Evolutionary conservation across 2,888 invertebrate species (phyloP).

Genomic region (Keiferia lycopersicella): DNA sequence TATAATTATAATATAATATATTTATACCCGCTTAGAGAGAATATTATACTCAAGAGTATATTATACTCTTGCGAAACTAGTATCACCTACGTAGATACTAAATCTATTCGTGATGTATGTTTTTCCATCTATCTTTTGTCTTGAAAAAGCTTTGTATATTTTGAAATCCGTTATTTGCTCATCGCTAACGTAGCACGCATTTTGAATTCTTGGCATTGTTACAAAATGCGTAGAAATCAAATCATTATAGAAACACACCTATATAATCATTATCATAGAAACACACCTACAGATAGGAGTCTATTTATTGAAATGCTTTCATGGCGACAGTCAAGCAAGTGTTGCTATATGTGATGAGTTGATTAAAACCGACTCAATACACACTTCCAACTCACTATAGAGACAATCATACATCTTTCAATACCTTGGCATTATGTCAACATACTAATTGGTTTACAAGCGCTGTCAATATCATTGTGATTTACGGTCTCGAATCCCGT

Average conservation of each 20-base stretch:
- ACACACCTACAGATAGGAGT: neutral
- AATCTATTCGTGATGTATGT: no score
- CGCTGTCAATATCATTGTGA: constrained; percentile 7
- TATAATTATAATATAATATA: no score
- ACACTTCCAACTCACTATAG: neutral
- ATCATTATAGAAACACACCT: neutral
- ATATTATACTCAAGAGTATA: no score
- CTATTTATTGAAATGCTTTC: neutral
- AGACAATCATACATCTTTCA: neutral
- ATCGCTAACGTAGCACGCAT: neutral
- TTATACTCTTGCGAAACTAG: no score
- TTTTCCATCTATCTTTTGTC: no score
- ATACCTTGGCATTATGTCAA: constrained; percentile 1
- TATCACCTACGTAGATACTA: no score
- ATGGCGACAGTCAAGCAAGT: neutral
- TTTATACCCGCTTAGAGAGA: no score
- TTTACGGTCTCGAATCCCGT: neutral
- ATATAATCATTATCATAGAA: neutral
- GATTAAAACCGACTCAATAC: neutral
- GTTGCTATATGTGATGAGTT: neutral
- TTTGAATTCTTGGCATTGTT: neutral
- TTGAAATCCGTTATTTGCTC: neutral
- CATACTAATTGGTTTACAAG: constrained; percentile 11
- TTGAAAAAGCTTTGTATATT: neutral
- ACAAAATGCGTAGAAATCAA: neutral